phyloP scores from a whole-genome alignment of 2,888 invertebrate genomes.

The Syritta pipiens region DNA sequence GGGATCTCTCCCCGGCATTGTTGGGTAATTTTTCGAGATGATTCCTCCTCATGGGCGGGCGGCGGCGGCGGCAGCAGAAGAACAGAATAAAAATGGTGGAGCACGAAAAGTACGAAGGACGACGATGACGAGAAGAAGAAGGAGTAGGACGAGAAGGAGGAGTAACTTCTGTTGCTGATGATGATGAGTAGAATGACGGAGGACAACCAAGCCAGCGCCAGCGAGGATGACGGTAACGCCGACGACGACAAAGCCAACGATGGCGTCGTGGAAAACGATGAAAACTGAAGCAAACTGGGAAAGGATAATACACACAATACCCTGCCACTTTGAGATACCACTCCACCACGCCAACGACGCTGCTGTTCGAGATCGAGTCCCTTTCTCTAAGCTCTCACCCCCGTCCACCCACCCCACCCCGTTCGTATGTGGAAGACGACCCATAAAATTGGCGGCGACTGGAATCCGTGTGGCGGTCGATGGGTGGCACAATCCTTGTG shows the following conservation, averaged over 20 bases:
- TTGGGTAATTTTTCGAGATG: conserved; percentile 68
- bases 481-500: conserved; percentile 61
- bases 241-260: neutral
- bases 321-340: conserved; percentile 59
- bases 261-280: conserved; percentile 9
- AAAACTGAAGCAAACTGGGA: conserved; percentile 55
- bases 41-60: conserved; percentile 14
- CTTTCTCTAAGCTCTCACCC: conserved; percentile 29
- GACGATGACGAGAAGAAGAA: too few relatives aligned
- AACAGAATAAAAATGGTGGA: conserved; percentile 31
- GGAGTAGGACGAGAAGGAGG: conserved; percentile 6
- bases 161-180: conserved; percentile 61
- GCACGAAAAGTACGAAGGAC: too few relatives aligned
- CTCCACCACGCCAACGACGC: conserved; percentile 38
- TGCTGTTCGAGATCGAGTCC: conserved; percentile 15
- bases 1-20: conserved; percentile 58
- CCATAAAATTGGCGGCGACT: conserved; percentile 66
- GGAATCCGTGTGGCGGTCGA: conserved; percentile 16
- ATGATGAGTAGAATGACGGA: conserved; percentile 63
- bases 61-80: neutral
- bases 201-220: conserved; percentile 31
- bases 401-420: neutral
- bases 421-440: conserved; percentile 45
- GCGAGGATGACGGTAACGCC: neutral
- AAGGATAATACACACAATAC: conserved; percentile 60